Evolutionary conservation across 2,113 vertebrate species (phyloP).

Genomic region (Castor canadensis): DNA sequence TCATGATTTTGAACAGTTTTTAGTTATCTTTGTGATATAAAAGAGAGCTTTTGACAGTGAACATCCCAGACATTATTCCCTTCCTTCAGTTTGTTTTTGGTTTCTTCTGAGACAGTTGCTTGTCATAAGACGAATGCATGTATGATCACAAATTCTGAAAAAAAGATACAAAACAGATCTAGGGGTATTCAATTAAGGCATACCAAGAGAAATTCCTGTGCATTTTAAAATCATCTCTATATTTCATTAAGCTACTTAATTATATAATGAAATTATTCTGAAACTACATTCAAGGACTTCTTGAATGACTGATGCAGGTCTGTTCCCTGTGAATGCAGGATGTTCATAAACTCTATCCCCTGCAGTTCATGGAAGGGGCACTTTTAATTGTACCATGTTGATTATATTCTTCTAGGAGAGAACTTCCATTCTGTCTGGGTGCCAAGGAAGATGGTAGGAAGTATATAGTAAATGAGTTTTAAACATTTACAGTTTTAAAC

Average conservation of each 20-base stretch:
- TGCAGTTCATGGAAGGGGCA: background rate
- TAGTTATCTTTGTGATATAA: background rate
- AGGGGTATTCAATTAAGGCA: background rate
- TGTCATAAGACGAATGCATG: background rate
- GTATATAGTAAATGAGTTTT: no score
- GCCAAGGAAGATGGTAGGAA: background rate
- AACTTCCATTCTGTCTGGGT: background rate
- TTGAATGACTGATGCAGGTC: background rate
- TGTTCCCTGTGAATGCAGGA: background rate
- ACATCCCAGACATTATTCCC: background rate
- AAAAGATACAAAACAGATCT: background rate
- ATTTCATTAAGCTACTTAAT: no score
- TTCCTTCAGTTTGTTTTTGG: background rate
- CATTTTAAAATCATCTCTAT: background rate
- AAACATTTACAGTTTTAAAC: constrained; percentile 15
- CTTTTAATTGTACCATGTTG: background rate
- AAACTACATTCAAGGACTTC: background rate
- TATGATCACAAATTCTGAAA: background rate
- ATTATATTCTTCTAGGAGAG: background rate
- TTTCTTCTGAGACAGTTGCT: background rate
- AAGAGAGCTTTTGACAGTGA: background rate
- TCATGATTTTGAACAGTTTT: background rate
- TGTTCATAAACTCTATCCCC: background rate
- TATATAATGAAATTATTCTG: background rate
- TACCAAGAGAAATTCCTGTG: background rate